Evolutionary conservation across 2,113 vertebrate species (phyloP).

Genomic region (Sminthopsis crassicaudata): DNA sequence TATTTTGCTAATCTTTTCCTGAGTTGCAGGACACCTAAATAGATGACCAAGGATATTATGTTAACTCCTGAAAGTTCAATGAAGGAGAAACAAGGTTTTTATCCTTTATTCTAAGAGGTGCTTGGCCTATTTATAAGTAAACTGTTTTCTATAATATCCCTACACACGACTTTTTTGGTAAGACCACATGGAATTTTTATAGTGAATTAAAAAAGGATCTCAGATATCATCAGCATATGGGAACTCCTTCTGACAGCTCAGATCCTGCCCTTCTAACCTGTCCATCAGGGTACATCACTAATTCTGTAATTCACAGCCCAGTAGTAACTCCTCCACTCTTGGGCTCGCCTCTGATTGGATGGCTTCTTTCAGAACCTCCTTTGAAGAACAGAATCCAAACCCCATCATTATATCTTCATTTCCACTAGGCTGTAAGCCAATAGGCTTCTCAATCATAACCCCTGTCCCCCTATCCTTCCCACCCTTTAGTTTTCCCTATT

Average conservation of each 20-base stretch:
- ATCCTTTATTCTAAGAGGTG: conserved; percentile 34
- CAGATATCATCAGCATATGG: not conserved
- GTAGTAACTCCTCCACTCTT: not conserved
- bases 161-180: not conserved
- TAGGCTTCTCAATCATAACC: not conserved
- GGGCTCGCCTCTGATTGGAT: not conserved
- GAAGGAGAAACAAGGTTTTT: not conserved
- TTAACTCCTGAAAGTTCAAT: not conserved
- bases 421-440: not conserved
- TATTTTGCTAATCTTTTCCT: conserved; percentile 32
- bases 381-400: not conserved
- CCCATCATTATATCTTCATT: not conserved
- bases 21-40: not conserved
- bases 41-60: not conserved
- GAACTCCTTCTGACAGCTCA: not conserved
- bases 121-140: not conserved
- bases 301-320: not conserved
- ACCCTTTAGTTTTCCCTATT: not conserved
- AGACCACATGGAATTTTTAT: not conserved
- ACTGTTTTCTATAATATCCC: conserved; percentile 11
- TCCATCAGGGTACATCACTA: not conserved
- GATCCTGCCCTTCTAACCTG: not conserved
- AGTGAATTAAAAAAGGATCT: not conserved
- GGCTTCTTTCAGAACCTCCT: not conserved
- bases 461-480: not conserved